These are phyloP conservation scores for Bombyx mandarina DNA, from an alignment of 1,140 invertebrate genomes.

Conservation along the genomic window DNA sequence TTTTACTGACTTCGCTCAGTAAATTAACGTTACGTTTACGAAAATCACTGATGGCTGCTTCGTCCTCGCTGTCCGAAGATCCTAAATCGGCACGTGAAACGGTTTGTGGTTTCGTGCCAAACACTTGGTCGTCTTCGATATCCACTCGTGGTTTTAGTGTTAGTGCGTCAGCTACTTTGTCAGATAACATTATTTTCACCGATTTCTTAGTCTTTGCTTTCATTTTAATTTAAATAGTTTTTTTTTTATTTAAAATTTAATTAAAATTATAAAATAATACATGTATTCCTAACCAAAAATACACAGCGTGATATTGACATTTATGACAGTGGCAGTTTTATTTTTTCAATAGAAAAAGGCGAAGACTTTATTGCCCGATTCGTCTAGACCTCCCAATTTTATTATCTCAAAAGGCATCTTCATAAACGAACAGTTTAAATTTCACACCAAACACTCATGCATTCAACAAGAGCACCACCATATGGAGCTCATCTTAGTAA, in stretches of 20 bases:
- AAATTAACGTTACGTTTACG: constrained; percentile 76
- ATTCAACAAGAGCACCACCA: too few species aligned
- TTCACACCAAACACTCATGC: too few species aligned
- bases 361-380: too few species aligned
- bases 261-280: too few species aligned
- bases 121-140: constrained; percentile 70
- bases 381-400: too few species aligned
- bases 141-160: constrained; percentile 69
- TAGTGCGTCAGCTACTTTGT: constrained; percentile 74
- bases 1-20: constrained; percentile 77
- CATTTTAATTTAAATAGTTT: constrained; percentile 24
- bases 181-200: constrained; percentile 57
- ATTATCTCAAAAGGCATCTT: too few species aligned
- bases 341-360: too few species aligned
- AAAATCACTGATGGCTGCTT: constrained; percentile 74
- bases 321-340: not conserved
- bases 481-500: too few species aligned
- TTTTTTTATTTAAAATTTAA: not conserved
- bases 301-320: constrained; percentile 19
- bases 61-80: constrained; percentile 71
- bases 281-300: constrained; percentile 8
- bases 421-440: too few species aligned
- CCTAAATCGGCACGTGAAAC: constrained; percentile 58
- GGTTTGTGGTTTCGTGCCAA: constrained; percentile 68
- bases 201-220: constrained; percentile 47